Conservation (phyloP, 53 echinoderm and acorn worm species). For the Hippasteria phrygiana region DNA sequence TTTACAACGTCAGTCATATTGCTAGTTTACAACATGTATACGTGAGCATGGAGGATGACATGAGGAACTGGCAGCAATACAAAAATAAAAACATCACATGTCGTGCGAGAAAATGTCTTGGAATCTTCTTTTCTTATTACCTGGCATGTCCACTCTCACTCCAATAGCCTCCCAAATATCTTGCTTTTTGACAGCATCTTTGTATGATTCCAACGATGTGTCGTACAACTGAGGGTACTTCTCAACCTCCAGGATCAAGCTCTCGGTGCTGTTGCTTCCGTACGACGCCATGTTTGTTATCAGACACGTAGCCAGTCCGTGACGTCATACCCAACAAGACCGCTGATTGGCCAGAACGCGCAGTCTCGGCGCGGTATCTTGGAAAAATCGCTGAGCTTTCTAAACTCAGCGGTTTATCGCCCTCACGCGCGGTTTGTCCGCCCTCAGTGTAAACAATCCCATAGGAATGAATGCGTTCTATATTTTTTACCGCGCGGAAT, state of each 20-base stretch:
- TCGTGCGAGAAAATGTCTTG: not conserved
- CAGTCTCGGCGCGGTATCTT: not conserved
- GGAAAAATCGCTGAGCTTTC: conserved; percentile 9
- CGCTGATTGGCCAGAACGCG: conserved; percentile 16
- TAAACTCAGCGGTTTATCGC: not conserved
- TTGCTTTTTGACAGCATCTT: conserved; percentile 6
- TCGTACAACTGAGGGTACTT: not conserved
- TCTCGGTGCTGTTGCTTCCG: conserved; percentile 10
- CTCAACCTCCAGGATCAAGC: not conserved
- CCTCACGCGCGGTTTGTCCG: no score
- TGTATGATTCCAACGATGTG: not conserved
- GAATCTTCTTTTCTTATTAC: not conserved
- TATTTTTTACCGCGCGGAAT: no score
- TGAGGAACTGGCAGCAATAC: not conserved
- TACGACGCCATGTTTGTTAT: conserved; percentile 7
- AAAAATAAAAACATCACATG: not conserved
- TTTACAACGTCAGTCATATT: no score
- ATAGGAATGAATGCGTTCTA: no score
- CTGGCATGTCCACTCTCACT: conserved; percentile 22
- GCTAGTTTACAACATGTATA: not conserved
- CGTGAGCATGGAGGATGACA: not conserved
- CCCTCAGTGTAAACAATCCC: no score
- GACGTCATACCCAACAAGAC: not conserved
- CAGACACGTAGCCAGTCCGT: not conserved
- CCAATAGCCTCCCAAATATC: conserved; percentile 8